These are phyloP conservation scores for Telenomus remus DNA, from an alignment of 1,140 invertebrate species.

Conservation along the genomic window DNA sequence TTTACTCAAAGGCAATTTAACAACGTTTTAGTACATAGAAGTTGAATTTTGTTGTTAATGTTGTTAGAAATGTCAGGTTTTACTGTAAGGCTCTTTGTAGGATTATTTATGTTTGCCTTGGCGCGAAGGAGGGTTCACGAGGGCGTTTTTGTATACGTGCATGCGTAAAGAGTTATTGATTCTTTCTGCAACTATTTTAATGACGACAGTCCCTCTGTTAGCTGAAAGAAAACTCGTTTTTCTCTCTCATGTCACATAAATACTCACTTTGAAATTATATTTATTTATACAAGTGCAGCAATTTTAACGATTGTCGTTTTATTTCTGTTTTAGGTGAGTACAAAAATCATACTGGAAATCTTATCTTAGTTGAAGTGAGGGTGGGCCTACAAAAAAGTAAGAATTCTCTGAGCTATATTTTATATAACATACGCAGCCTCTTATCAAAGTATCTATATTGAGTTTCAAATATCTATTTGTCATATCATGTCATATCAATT, in stretches of 20 bases:
- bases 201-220: background rate
- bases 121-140: background rate
- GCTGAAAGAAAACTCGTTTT: background rate
- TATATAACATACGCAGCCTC: background rate
- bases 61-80: too few species aligned
- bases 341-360: background rate
- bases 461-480: too few species aligned
- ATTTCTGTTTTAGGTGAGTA: slow-evolving; percentile 34
- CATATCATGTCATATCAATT: too few species aligned
- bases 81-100: too few species aligned
- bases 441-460: too few species aligned
- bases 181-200: slow-evolving; percentile 1
- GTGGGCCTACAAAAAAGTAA: slow-evolving; percentile 2
- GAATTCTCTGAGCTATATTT: background rate
- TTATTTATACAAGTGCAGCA: background rate
- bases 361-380: slow-evolving; percentile 4
- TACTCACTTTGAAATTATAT: slow-evolving; percentile 6
- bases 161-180: slow-evolving; percentile 2
- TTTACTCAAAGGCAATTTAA: too few species aligned
- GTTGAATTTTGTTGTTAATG: too few species aligned
- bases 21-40: too few species aligned
- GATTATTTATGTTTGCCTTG: slow-evolving; percentile 1
- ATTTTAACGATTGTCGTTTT: slow-evolving; percentile 15
- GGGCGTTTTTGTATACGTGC: background rate
- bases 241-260: slow-evolving; percentile 1